phyloP scores from a whole-genome alignment of 2,113 vertebrate genomes.

The Poicephalus gulielmi region DNA sequence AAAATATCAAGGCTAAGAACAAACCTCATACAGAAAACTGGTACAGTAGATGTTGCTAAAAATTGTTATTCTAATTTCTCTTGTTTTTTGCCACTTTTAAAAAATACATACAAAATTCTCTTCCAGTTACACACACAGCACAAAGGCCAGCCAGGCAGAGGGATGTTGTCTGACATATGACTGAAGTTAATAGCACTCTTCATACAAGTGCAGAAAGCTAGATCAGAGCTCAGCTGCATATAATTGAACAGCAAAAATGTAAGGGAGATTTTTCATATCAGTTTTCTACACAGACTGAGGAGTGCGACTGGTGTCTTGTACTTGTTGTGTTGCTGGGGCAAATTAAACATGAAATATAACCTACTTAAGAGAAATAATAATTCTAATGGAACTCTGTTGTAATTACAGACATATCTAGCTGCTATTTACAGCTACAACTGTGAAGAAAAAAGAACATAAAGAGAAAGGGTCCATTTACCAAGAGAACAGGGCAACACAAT shows the following conservation, averaged over 20 bases:
- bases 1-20: background rate
- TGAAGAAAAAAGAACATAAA: background rate
- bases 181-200: background rate
- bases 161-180: background rate
- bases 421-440: background rate
- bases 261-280: background rate
- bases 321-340: background rate
- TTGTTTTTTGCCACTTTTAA: background rate
- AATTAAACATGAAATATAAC: background rate
- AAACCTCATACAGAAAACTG: background rate
- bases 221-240: background rate
- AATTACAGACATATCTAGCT: background rate
- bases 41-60: background rate
- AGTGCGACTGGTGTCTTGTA: background rate
- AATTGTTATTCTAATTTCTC: background rate
- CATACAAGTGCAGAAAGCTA: background rate
- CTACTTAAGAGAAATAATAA: background rate
- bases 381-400: background rate
- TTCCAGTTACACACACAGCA: background rate
- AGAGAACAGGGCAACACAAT: background rate
- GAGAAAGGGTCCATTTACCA: background rate
- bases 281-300: background rate
- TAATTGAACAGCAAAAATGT: background rate
- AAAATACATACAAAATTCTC: background rate
- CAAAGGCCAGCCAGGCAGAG: background rate